These are phyloP conservation scores for Triops cancriformis DNA, from an alignment of 1,140 invertebrate genomes.

Conservation along the genomic window DNA sequence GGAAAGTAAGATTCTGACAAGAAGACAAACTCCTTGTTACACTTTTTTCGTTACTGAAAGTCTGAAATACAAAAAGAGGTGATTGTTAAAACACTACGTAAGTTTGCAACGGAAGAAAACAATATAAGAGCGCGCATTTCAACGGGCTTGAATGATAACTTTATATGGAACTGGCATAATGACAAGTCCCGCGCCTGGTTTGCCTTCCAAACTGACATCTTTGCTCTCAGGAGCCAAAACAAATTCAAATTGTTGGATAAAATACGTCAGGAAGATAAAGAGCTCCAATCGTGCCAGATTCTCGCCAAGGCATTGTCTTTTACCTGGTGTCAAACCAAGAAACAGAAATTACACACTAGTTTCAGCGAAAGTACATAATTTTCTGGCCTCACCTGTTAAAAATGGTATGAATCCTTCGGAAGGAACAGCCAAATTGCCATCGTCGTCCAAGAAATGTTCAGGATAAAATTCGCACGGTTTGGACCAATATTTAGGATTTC, in stretches of 20 bases:
- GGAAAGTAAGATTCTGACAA: too few relatives aligned
- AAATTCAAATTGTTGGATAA: neutral
- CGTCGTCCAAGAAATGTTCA: conserved; percentile 19
- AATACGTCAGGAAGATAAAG: neutral
- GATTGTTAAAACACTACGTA: too few relatives aligned
- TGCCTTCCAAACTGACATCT: neutral
- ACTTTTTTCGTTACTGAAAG: too few relatives aligned
- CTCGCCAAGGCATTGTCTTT: neutral
- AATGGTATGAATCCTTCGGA: conserved; percentile 14
- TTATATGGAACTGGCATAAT: neutral
- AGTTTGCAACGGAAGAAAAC: too few relatives aligned
- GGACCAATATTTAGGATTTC: neutral
- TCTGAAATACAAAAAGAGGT: too few relatives aligned
- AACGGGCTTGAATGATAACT: neutral
- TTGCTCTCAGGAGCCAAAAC: neutral
- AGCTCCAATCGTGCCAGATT: neutral
- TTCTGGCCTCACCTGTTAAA: neutral
- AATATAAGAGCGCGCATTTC: too few relatives aligned
- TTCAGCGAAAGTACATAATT: too few relatives aligned
- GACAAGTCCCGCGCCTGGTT: neutral
- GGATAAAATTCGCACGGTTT: conserved; percentile 19
- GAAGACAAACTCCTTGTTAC: too few relatives aligned
- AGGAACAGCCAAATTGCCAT: neutral
- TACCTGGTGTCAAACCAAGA: too few relatives aligned
- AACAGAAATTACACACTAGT: too few relatives aligned